Base-by-base conservation (phyloP, 1,140 invertebrate genomes). In the Orius insidiosus region DNA sequence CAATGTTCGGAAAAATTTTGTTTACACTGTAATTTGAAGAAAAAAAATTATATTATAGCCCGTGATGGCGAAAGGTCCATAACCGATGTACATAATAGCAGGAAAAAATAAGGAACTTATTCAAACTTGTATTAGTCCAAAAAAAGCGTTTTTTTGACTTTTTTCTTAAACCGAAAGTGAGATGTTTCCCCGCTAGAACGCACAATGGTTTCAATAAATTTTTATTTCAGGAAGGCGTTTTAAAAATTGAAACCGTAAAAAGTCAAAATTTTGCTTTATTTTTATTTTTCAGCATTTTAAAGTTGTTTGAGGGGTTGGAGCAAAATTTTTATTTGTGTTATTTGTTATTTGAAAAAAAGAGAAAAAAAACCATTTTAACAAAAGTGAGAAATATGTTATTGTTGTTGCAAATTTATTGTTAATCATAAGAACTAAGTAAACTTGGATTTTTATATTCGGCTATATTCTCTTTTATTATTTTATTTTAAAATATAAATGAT, bases 371-470 rank as follows among this genome's bases (percentile, higher is more conserved):
- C 10, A 11, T 15, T 15, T 10, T 7, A 43, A 43, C 31, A 44
- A 43, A 39, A 43, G 24, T 31, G 31, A 48, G 31, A 35, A 41
- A 48, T 48, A 49, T 45, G 47, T 49, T 49, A 49, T 49, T 49
- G 47, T 49, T 49, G 47, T 49, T 49, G 47, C 47, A 49, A 49
- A 42, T 49, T 49, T 49, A 49, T 49, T 49, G 41, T 49, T 49
- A 47, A 49, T 45, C 47, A 45, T 49, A 49, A 44, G 42, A 49
- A 49, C 16, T 45, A 49, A 49, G 35, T 45, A 49, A 45, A 49
- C 41, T 39, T 48, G 40, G 32, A 43, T 48, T 47, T 45, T 41
- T 35, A 43, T 36, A 39, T 13, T 49, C 42, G 47, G 42, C 47
- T 49, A 35, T 49, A 49, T 49, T 49, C 44, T 32, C 47, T 34